Base-by-base conservation (phyloP, 2,113 vertebrate species). In the Trinectes maculatus region DNA sequence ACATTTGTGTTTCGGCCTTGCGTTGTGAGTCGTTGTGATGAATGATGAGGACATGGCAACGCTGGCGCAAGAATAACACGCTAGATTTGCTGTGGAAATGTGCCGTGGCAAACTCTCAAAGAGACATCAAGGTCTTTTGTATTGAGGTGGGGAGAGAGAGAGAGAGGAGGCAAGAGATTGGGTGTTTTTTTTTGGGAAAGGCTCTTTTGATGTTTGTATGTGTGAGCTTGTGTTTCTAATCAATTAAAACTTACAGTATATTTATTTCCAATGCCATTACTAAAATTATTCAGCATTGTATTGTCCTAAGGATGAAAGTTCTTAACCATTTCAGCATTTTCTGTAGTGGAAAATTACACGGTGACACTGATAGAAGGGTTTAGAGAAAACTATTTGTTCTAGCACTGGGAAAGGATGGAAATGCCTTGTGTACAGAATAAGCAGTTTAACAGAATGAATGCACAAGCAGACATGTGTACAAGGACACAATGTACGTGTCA, bases 21-120 rank as follows among this genome's bases (percentile, higher is more conserved):
- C 74, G 77, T 77, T 79, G 78, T 85, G 89, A 85, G 51, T 86
- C 79, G 77, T 80, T 64, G 12, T 33, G 15, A 73, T 64, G 66
- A 83, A 70, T 66, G 69, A 81, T 77, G 74, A 71, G 60, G 73
- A 74, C 70, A 67, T 67, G 68, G 74, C 54, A 67, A 60, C 11
- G n/a, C 53, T 48, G 67, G 69, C 77, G 29, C 54, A 52, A 43
- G 52, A 56, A 78, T 76, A 71, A 85, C 80, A 86, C 48, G 46
- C 69, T 77, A 80, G 72, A 85, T 85, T 90, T 82, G 75, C 77
- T 7, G 42, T 85, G 67, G 71, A 84, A 85, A 83, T 83, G 82
- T 81, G 83, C 80, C 55, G 63, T 84, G 80, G 80, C 73, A 82
- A 74, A 86, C 71, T 58, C 64, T 85, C 79, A 77, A 73, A 83